Conservation (phyloP, 2,797 vertebrate genomes). For the Lacerta bilineata region DNA sequence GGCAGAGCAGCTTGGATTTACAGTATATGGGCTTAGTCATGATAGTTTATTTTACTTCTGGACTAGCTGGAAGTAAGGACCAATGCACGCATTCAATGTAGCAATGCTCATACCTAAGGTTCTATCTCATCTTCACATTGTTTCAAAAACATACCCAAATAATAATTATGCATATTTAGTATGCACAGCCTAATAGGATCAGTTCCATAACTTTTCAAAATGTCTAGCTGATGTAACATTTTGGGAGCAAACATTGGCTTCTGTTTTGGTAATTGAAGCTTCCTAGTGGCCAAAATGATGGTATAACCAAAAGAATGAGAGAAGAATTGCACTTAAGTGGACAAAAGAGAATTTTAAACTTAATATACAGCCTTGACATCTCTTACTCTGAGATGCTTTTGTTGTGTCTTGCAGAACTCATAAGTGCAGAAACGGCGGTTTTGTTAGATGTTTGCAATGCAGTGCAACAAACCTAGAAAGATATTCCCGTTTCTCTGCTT, state of each 20-base stretch:
- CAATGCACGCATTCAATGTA: neutral
- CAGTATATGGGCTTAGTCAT: neutral
- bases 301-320: neutral
- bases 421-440: neutral
- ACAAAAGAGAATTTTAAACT: neutral
- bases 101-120: neutral
- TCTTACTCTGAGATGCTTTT: neutral
- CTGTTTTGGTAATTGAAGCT: neutral
- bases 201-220: neutral
- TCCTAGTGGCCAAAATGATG: neutral
- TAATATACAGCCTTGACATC: neutral
- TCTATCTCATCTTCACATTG: neutral
- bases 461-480: neutral
- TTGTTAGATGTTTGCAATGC: neutral
- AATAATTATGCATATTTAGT: neutral
- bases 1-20: neutral
- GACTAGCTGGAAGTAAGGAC: neutral
- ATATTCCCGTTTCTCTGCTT: neutral
- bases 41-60: neutral
- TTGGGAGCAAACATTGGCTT: neutral
- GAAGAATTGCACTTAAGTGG: neutral
- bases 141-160: neutral
- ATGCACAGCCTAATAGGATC: neutral
- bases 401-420: neutral
- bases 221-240: too few species aligned